Evolutionary conservation across 2,888 invertebrate genomes (phyloP).

Genomic region (Campaea margaritaria): DNA sequence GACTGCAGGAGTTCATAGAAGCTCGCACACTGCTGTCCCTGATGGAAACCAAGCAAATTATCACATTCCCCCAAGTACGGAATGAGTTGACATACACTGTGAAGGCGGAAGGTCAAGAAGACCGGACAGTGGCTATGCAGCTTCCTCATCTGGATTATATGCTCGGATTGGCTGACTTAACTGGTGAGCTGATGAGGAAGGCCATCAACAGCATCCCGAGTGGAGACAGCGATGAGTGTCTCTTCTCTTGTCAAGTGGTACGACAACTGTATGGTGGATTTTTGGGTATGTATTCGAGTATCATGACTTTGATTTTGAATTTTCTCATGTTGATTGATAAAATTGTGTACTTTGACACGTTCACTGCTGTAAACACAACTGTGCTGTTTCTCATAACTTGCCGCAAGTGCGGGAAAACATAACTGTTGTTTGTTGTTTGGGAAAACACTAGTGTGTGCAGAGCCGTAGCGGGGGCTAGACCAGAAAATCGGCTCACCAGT

Average conservation of each 20-base stretch:
- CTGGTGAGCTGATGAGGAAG: constrained; percentile 95
- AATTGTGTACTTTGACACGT: no score
- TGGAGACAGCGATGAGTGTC: no score
- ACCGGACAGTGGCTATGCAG: constrained; percentile 49
- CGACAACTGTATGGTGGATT: constrained; percentile 87
- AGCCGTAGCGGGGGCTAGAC: no score
- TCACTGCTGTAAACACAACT: no score
- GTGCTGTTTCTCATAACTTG: no score
- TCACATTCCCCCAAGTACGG: constrained; percentile 86
- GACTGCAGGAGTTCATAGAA: constrained; percentile 93
- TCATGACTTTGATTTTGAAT: not conserved
- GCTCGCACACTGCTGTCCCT: constrained; percentile 92
- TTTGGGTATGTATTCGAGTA: constrained; percentile 71
- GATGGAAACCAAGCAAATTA: constrained; percentile 85
- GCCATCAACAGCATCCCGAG: constrained; percentile 90
- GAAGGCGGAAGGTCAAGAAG: constrained; percentile 46
- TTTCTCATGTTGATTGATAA: no score
- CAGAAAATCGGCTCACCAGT: no score
- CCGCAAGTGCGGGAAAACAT: no score
- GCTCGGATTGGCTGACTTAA: constrained; percentile 93
- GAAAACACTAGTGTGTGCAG: no score
- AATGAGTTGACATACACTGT: constrained; percentile 77
- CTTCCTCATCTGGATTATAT: constrained; percentile 85
- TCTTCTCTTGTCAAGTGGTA: constrained; percentile 75
- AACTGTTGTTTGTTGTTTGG: no score